Conservation (phyloP, 2,888 invertebrate genomes). For the Tipula lateralis region DNA sequence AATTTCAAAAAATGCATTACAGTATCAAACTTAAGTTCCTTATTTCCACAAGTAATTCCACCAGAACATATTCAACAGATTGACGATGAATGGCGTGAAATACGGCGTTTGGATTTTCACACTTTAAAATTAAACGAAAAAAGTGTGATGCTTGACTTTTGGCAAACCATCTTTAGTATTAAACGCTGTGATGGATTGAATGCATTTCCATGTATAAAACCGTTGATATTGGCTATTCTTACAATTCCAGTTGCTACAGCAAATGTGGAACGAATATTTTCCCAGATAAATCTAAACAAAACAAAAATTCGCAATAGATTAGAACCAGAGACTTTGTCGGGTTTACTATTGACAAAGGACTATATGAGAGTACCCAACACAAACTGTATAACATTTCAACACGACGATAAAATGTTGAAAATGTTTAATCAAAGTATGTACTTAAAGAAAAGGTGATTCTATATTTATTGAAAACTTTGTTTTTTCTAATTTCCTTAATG, state of each 20-base stretch:
- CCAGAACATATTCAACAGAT: background rate
- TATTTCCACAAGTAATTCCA: background rate
- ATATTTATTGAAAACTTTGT: background rate
- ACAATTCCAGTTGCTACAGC: background rate
- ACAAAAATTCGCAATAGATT: background rate
- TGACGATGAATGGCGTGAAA: background rate
- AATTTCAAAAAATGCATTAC: background rate
- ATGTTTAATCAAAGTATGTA: background rate
- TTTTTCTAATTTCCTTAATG: background rate
- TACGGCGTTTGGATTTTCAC: background rate
- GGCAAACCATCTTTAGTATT: background rate
- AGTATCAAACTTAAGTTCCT: background rate
- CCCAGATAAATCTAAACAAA: constrained; percentile 1
- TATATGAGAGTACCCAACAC: background rate
- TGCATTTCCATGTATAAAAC: background rate
- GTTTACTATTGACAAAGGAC: background rate
- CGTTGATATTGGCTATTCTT: background rate
- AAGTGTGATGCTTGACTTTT: background rate
- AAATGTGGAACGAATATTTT: constrained; percentile 6
- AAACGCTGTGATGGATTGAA: background rate
- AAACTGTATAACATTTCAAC: background rate
- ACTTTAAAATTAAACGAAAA: background rate
- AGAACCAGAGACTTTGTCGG: background rate
- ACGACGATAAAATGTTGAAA: background rate
- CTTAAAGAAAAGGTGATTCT: background rate